A percentile compares a stretch with the other conserved stretches of the same genome.
Conservation (phyloP, 37 sponge, comb jelly and placozoan species). For the Aphrocallistes beatrix region DNA sequence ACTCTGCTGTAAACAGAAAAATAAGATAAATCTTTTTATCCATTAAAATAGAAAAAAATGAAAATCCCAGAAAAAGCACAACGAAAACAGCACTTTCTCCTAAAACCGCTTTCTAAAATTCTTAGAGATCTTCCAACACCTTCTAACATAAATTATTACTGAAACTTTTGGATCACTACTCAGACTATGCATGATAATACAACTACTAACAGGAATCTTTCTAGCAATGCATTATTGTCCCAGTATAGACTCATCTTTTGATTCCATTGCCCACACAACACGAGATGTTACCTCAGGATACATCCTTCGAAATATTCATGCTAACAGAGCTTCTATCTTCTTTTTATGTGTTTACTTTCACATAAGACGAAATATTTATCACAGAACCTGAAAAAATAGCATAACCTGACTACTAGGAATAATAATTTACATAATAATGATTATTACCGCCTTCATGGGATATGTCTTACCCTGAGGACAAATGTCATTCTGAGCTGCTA, state of each 20-base stretch:
- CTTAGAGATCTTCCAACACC: constrained; percentile 48
- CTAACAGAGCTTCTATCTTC: constrained; percentile 67
- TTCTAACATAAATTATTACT: constrained; percentile 57
- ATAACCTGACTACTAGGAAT: constrained; percentile 54
- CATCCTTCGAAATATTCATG: constrained; percentile 52
- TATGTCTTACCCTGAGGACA: constrained; percentile 70
- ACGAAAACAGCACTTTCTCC: no score
- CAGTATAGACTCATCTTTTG: constrained; percentile 51
- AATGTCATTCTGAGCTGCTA: constrained; percentile 74
- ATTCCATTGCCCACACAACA: constrained; percentile 44
- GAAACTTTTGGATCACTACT: constrained; percentile 69
- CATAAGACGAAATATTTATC: constrained; percentile 57
- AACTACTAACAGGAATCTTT: constrained; percentile 53
- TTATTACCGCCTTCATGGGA: constrained; percentile 59
- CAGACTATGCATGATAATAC: constrained; percentile 43
- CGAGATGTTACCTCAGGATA: constrained; percentile 46
- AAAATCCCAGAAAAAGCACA: no score
- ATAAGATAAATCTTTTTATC: constrained; percentile 36
- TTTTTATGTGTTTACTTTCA: constrained; percentile 71
- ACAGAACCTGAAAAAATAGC: constrained; percentile 42
- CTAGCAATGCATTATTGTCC: constrained; percentile 73
- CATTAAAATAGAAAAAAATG: no score
- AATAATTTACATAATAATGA: constrained; percentile 61
- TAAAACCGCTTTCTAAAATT: constrained; percentile 34
- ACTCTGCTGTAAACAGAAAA: constrained; percentile 31